A percentile compares a stretch with the other conserved stretches of the same genome.
phyloP scores from a whole-genome alignment of 2,888 invertebrate species.

The Aelia acuminata region DNA sequence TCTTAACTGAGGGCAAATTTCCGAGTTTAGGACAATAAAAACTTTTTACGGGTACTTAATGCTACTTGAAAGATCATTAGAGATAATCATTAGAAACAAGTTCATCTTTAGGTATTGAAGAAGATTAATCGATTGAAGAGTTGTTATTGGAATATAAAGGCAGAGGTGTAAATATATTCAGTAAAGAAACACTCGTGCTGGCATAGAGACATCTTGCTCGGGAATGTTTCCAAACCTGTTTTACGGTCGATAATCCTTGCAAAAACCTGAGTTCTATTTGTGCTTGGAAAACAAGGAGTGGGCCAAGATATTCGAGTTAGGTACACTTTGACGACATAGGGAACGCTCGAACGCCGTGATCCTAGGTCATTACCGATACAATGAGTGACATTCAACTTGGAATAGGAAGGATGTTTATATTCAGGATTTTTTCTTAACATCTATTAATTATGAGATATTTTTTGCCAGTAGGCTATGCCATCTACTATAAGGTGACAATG shows the following conservation, averaged over 20 bases:
- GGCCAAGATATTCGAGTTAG: constrained; percentile 8
- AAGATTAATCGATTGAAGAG: no score
- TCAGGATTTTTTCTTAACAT: neutral
- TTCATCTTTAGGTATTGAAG: no score
- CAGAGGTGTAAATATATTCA: neutral
- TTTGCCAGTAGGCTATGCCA: neutral
- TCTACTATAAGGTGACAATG: neutral
- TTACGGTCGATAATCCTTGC: constrained; percentile 23
- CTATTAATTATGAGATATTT: neutral
- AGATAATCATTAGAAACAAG: no score
- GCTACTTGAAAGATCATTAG: no score
- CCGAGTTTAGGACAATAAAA: no score
- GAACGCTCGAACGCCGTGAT: neutral
- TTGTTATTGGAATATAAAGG: neutral
- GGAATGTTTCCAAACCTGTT: constrained; percentile 1
- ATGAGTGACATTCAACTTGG: neutral
- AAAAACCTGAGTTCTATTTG: neutral
- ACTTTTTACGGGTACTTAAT: no score
- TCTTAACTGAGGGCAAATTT: no score
- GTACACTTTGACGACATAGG: neutral
- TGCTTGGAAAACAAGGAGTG: neutral
- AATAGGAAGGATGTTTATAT: neutral
- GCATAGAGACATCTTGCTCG: neutral
- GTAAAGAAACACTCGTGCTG: neutral
- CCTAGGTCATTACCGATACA: constrained; percentile 13